These are phyloP conservation scores for Pelochelys cantorii DNA, from an alignment of 2,797 vertebrate genomes.

Conservation along the genomic window DNA sequence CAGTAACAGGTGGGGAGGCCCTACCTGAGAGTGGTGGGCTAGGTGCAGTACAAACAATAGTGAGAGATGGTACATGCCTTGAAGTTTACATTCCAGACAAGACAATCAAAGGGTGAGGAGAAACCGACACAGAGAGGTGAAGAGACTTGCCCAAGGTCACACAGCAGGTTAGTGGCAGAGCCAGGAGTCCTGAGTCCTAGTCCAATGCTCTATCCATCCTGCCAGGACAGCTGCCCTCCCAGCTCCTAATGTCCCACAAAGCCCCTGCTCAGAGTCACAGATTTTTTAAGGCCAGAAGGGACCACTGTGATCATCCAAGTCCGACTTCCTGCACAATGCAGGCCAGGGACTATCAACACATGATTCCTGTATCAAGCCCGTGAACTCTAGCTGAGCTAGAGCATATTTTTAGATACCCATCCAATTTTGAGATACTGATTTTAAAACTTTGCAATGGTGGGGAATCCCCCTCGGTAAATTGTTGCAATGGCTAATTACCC, in stretches of 20 bases:
- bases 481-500: neutral
- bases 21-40: neutral
- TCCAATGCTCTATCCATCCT: conserved; percentile 9
- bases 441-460: neutral
- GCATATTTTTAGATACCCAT: conserved; percentile 1
- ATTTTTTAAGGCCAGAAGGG: neutral
- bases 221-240: neutral
- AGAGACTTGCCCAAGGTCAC: conserved; percentile 50
- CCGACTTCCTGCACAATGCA: neutral
- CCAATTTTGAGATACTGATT: neutral
- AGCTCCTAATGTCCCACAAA: neutral
- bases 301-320: neutral
- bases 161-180: neutral
- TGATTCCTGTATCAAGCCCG: neutral
- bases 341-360: neutral
- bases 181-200: conserved; percentile 13
- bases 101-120: conserved; percentile 38
- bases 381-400: neutral
- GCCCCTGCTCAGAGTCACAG: neutral
- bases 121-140: conserved; percentile 33
- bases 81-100: conserved; percentile 39
- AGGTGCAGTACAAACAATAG: neutral
- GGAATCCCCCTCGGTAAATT: neutral
- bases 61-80: neutral
- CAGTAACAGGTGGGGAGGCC: neutral